Conservation (phyloP, 2,113 vertebrate species). For the Columbina picui region DNA sequence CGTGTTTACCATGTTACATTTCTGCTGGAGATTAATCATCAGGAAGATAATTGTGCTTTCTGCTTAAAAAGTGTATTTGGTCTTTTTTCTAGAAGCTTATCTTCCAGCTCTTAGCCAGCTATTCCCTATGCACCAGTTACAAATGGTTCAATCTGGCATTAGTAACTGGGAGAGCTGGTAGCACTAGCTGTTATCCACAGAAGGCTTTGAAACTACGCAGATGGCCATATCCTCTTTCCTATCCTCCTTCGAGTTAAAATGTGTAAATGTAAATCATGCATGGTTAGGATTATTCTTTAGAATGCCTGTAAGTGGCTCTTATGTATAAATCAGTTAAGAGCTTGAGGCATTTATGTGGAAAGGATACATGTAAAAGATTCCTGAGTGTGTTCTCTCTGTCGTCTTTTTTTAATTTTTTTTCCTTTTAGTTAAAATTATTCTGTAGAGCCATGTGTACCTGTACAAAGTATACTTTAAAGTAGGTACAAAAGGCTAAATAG, state of each 20-base stretch:
- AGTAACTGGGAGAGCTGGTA: constrained; percentile 15
- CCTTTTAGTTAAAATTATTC: background rate
- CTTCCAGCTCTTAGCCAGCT: background rate
- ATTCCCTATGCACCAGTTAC: background rate
- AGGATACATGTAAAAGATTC: background rate
- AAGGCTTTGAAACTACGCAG: background rate
- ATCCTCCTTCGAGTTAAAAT: background rate
- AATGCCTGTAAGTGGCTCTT: constrained; percentile 40
- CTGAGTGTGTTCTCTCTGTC: background rate
- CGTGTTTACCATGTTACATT: background rate
- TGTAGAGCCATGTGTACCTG: background rate
- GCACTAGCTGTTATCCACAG: background rate
- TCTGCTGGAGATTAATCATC: background rate
- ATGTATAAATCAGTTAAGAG: constrained; percentile 6
- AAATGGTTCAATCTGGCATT: constrained; percentile 32
- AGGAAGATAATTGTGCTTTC: constrained; percentile 5
- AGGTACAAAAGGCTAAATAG: constrained; percentile 7
- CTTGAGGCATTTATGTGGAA: constrained; percentile 18
- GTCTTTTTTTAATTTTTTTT: background rate
- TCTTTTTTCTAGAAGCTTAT: background rate
- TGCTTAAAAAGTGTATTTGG: background rate
- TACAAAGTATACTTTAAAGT: background rate
- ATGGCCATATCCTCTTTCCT: constrained; percentile 47
- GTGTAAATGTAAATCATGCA: constrained; percentile 38
- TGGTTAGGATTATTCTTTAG: constrained; percentile 28